Evolutionary conservation across 2,113 vertebrate species (phyloP).

Genomic region (Emydocephalus ijimae): DNA sequence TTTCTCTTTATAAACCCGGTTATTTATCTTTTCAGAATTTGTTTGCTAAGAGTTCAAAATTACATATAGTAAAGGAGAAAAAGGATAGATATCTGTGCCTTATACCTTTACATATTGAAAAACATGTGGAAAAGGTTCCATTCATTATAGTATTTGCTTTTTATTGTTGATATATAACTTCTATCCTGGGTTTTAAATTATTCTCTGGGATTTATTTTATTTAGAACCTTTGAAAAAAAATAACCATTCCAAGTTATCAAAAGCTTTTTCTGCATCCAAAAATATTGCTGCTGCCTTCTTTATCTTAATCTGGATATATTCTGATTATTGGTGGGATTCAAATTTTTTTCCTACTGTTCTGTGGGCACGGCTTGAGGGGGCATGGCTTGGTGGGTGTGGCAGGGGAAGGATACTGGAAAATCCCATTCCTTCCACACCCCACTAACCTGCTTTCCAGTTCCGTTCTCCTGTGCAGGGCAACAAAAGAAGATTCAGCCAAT

Average conservation of each 20-base stretch:
- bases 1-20: not conserved
- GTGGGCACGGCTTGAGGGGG: no score
- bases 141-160: not conserved
- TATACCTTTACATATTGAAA: not conserved
- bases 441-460: no score
- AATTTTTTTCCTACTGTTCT: no score
- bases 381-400: no score
- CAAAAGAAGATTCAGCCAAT: no score
- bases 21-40: not conserved
- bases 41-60: not conserved
- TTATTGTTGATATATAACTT: not conserved
- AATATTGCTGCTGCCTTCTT: not conserved
- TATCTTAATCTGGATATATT: not conserved
- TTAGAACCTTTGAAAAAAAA: not conserved
- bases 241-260: not conserved
- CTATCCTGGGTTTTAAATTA: not conserved
- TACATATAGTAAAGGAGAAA: not conserved
- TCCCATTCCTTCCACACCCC: no score
- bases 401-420: no score
- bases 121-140: not conserved
- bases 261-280: not conserved
- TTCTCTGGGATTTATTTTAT: not conserved
- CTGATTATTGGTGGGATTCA: no score
- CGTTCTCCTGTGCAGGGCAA: no score
- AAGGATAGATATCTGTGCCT: not conserved